A percentile compares a stretch with the other conserved stretches of the same genome.
Evolutionary conservation across 2,113 vertebrate genomes (phyloP).

Genomic region (Gobio gobio): DNA sequence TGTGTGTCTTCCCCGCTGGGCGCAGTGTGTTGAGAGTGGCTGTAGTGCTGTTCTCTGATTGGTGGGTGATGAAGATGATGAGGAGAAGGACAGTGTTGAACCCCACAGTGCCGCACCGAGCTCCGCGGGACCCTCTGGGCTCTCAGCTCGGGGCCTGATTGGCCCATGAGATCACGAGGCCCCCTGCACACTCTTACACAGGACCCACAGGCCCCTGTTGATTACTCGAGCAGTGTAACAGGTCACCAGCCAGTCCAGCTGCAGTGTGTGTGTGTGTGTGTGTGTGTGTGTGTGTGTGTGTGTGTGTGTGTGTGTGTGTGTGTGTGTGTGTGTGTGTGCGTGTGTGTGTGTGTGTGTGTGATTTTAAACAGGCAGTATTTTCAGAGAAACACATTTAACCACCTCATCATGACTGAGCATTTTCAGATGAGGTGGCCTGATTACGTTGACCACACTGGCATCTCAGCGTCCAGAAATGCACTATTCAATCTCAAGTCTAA

Average conservation of each 20-base stretch:
- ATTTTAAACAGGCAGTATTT: constrained; percentile 33
- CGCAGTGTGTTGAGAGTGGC: constrained; percentile 65
- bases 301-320: not conserved
- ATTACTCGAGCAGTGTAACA: constrained; percentile 30
- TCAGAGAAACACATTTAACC: not conserved
- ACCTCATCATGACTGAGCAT: constrained; percentile 7
- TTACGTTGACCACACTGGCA: not conserved
- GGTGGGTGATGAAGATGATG: constrained; percentile 37
- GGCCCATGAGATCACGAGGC: constrained; percentile 75
- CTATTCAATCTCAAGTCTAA: not conserved
- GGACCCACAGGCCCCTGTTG: constrained; percentile 26
- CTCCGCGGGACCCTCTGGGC: constrained; percentile 71
- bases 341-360: not conserved
- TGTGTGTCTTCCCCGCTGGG: constrained; percentile 71
- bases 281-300: not conserved
- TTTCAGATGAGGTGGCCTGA: not conserved
- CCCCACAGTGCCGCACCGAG: constrained; percentile 76
- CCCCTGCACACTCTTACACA: constrained; percentile 27
- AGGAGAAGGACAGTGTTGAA: constrained; percentile 70
- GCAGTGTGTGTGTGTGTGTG: not conserved
- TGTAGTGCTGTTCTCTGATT: constrained; percentile 39
- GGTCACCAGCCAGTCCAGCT: not conserved
- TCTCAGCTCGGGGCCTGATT: constrained; percentile 77
- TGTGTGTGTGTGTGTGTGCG: not conserved
- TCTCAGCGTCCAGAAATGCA: not conserved